Percentiles rank a stretch among this genome's conserved stretches.
Evolutionary conservation across 2,113 vertebrate genomes (phyloP).

Genomic region (Pedetes capensis): DNA sequence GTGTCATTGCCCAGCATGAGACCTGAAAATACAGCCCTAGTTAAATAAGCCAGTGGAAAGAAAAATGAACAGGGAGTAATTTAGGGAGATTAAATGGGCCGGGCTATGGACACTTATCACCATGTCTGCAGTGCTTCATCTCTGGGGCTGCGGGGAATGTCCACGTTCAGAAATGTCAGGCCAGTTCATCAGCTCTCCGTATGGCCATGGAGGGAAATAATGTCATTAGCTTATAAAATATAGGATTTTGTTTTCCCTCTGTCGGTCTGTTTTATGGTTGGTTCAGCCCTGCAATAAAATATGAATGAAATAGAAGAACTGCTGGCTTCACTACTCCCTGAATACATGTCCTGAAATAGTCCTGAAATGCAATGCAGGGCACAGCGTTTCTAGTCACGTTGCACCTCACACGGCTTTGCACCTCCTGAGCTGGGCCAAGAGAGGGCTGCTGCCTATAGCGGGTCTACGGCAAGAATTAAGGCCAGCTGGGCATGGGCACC

Average conservation of each 20-base stretch:
- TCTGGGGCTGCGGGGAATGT: background rate
- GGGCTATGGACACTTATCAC: background rate
- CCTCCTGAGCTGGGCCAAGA: no score
- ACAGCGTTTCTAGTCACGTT: background rate
- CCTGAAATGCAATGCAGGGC: no score
- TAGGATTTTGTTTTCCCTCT: slow-evolving; percentile 54
- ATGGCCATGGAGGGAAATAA: slow-evolving; percentile 64
- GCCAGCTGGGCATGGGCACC: background rate
- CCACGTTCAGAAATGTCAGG: slow-evolving; percentile 77
- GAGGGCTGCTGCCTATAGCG: background rate
- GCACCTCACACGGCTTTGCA: rapidly evolving
- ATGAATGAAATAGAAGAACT: slow-evolving; percentile 30
- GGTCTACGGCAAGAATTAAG: background rate
- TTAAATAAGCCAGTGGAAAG: background rate
- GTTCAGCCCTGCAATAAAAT: slow-evolving; percentile 35
- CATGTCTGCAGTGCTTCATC: background rate
- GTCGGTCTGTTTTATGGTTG: slow-evolving; percentile 45
- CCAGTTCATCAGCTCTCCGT: slow-evolving; percentile 73
- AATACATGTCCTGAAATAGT: slow-evolving; percentile 20
- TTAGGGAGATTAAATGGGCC: background rate
- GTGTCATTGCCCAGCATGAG: background rate
- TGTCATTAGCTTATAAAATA: slow-evolving; percentile 74
- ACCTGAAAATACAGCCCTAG: background rate
- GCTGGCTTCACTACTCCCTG: background rate
- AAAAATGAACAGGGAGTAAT: background rate